phyloP scores from a whole-genome alignment of 2,888 invertebrate genomes.

The Lasius platythorax region DNA sequence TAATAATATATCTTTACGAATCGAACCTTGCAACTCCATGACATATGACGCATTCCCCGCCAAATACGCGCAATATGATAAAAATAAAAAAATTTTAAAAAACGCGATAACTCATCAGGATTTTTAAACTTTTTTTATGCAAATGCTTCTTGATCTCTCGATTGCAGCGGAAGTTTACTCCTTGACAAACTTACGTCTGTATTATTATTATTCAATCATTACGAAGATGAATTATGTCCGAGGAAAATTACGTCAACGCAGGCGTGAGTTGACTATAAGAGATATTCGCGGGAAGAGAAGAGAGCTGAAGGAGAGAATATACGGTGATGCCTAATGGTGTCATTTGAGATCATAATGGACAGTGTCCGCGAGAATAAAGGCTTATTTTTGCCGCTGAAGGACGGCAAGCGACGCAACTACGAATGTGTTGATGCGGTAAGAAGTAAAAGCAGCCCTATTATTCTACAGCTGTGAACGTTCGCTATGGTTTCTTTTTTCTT shows the following conservation, averaged over 20 bases:
- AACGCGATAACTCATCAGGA: neutral
- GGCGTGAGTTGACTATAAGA: slow-evolving; percentile 19
- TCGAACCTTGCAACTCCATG: slow-evolving; percentile 1
- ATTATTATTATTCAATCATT: neutral
- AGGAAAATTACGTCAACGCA: neutral
- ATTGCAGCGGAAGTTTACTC: neutral
- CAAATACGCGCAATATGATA: neutral
- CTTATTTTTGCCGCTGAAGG: slow-evolving; percentile 69
- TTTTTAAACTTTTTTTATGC: neutral
- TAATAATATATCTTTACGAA: slow-evolving; percentile 59
- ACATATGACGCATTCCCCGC: slow-evolving; percentile 9
- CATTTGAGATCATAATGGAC: slow-evolving; percentile 80
- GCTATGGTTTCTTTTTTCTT: neutral
- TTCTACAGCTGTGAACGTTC: slow-evolving; percentile 17
- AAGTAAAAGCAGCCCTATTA: slow-evolving; percentile 27
- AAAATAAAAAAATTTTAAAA: neutral
- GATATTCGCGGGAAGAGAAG: slow-evolving; percentile 33
- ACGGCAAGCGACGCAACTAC: neutral
- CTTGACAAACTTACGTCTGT: neutral
- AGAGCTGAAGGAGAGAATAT: slow-evolving; percentile 45
- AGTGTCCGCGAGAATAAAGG: slow-evolving; percentile 70
- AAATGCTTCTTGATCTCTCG: neutral
- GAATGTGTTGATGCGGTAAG: neutral
- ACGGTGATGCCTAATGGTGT: slow-evolving; percentile 77
- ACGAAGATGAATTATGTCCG: slow-evolving; percentile 14